These are phyloP conservation scores for Mugil cephalus DNA, from an alignment of 2,113 vertebrate species.

Conservation along the genomic window DNA sequence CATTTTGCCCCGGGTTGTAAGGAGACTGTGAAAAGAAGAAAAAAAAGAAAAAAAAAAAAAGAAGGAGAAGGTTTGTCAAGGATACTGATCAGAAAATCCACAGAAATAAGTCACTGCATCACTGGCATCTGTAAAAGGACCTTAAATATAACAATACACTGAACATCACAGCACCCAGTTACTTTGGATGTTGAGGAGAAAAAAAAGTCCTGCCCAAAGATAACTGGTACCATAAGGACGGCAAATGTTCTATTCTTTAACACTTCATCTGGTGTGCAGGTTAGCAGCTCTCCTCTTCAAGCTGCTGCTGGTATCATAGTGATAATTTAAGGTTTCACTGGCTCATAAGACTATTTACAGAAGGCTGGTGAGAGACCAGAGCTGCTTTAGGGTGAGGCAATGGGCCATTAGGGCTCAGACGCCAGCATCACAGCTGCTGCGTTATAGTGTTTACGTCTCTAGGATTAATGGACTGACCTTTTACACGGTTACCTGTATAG, in stretches of 20 bases:
- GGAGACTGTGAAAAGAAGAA: slow-evolving; percentile 86
- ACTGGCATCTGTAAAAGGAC: background rate
- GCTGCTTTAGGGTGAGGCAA: slow-evolving; percentile 49
- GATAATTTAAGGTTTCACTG: slow-evolving; percentile 54
- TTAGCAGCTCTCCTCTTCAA: slow-evolving; percentile 35
- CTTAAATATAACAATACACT: slow-evolving; percentile 1
- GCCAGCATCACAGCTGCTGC: slow-evolving; percentile 19
- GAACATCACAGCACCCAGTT: slow-evolving; percentile 5
- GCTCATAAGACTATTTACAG: slow-evolving; percentile 62
- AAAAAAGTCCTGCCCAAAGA: slow-evolving; percentile 47
- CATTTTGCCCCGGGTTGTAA: slow-evolving; percentile 96
- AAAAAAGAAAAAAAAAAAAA: background rate
- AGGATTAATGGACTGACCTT: slow-evolving; percentile 4
- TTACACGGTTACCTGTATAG: slow-evolving; percentile 2
- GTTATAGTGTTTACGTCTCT: background rate
- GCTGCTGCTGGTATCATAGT: slow-evolving; percentile 27
- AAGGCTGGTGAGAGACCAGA: slow-evolving; percentile 33
- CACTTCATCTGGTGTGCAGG: slow-evolving; percentile 41
- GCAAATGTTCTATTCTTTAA: slow-evolving; percentile 36
- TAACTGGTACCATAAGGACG: slow-evolving; percentile 48
- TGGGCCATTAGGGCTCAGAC: slow-evolving; percentile 25
- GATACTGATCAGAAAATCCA: background rate
- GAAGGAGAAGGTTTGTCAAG: background rate
- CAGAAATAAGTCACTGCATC: background rate
- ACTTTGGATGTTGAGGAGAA: slow-evolving; percentile 16